Evolutionary conservation across 2,113 vertebrate species (phyloP).

Genomic region (Heterotis niloticus): DNA sequence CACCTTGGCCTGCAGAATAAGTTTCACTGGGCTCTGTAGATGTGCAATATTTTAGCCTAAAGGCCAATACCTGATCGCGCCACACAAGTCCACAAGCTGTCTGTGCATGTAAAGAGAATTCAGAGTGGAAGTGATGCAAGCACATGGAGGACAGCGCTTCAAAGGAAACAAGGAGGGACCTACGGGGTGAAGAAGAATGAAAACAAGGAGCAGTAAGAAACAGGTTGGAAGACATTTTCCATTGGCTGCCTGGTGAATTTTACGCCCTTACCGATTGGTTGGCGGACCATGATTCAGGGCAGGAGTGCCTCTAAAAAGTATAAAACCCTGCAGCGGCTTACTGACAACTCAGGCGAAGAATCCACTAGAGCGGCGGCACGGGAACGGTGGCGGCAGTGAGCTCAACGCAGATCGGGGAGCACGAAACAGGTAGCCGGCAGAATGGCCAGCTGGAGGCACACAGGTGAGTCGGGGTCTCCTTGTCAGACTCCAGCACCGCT

Average conservation of each 20-base stretch:
- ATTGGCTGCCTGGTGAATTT: constrained; percentile 18
- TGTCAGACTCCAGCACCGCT: no score
- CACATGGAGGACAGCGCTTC: not conserved
- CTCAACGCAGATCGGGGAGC: no score
- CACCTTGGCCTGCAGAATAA: not conserved
- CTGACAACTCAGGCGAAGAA: not conserved
- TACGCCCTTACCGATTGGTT: not conserved
- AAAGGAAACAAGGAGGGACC: not conserved
- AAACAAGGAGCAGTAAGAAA: not conserved
- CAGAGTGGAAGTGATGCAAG: constrained; percentile 14
- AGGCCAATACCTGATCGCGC: constrained; percentile 11
- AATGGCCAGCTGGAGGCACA: no score
- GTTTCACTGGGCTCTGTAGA: not conserved
- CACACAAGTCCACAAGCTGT: not conserved
- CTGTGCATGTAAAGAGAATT: constrained; percentile 18
- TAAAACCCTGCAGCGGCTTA: constrained; percentile 1
- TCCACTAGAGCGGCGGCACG: no score
- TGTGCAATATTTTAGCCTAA: not conserved
- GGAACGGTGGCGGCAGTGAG: no score
- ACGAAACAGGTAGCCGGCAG: no score
- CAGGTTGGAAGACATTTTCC: not conserved
- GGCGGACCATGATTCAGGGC: not conserved
- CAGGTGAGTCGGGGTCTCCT: no score
- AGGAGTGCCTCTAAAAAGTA: not conserved
- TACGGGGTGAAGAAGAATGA: not conserved